Evolutionary conservation across 2,113 vertebrate genomes (phyloP).

Genomic region (Chaetorhynchus papuensis): DNA sequence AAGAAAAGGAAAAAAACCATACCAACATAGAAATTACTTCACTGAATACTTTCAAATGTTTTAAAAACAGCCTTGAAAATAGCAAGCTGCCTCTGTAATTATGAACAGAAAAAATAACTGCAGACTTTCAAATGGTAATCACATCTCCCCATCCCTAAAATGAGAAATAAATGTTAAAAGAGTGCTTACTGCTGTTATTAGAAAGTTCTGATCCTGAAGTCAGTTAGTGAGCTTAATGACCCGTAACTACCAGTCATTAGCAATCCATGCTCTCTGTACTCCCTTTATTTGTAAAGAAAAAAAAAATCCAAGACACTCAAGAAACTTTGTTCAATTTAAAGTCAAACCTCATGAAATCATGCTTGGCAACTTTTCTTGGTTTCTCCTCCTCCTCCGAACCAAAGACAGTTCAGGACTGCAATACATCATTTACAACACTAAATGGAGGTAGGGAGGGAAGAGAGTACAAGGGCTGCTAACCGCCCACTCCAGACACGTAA

Average conservation of each 20-base stretch:
- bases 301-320: slow-evolving; percentile 51
- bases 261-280: slow-evolving; percentile 30
- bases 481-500: slow-evolving; percentile 56
- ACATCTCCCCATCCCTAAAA: slow-evolving; percentile 28
- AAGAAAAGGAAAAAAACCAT: neutral
- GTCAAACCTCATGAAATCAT: slow-evolving; percentile 73
- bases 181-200: slow-evolving; percentile 46
- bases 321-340: slow-evolving; percentile 66
- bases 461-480: slow-evolving; percentile 14
- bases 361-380: slow-evolving; percentile 65
- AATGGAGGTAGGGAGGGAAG: slow-evolving; percentile 17
- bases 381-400: slow-evolving; percentile 46
- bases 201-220: slow-evolving; percentile 61
- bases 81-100: neutral
- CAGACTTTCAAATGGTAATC: slow-evolving; percentile 38
- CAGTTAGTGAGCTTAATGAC: slow-evolving; percentile 66
- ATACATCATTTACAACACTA: slow-evolving; percentile 59
- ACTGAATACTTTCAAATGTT: neutral
- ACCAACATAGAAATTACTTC: neutral
- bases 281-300: slow-evolving; percentile 50
- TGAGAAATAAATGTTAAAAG: slow-evolving; percentile 56
- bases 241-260: slow-evolving; percentile 52
- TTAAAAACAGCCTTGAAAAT: slow-evolving; percentile 20
- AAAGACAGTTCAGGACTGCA: slow-evolving; percentile 45
- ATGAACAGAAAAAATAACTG: neutral